Conservation (phyloP, 2,888 invertebrate genomes). For the Diaprepes abbreviatus region DNA sequence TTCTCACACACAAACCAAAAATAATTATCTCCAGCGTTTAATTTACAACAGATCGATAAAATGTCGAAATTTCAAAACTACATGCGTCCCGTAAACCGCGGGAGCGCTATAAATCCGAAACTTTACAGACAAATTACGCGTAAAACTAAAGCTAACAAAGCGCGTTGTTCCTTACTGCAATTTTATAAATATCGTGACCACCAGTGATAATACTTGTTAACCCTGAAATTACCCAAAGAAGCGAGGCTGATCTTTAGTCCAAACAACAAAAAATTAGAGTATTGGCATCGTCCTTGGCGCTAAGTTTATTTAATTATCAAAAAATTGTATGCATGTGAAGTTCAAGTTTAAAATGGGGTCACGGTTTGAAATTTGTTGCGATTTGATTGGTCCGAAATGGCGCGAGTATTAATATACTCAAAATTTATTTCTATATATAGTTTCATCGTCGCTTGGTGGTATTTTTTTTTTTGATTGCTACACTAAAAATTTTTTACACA, state of each 20-base stretch:
- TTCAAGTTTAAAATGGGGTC: neutral
- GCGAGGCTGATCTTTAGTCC: conserved; percentile 4
- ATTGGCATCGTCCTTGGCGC: neutral
- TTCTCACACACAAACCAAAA: neutral
- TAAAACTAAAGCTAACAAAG: neutral
- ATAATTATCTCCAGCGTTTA: neutral
- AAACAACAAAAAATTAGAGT: conserved; percentile 5
- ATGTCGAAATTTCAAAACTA: neutral
- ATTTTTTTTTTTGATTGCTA: too few species aligned
- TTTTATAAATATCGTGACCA: neutral
- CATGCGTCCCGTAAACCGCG: neutral
- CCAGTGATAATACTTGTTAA: neutral
- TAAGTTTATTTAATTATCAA: neutral
- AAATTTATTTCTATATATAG: neutral
- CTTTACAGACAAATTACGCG: neutral
- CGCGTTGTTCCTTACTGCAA: neutral
- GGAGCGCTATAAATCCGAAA: neutral
- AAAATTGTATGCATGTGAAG: too few species aligned
- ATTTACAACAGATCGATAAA: neutral
- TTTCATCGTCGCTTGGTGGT: neutral
- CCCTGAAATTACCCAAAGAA: conserved; percentile 7
- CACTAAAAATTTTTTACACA: too few species aligned
- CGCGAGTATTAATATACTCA: neutral
- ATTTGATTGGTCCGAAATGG: conserved; percentile 1
- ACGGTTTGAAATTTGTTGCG: neutral